A percentile compares a stretch with the other conserved stretches of the same genome.
Evolutionary conservation across 2,113 vertebrate genomes (phyloP).

Genomic region (Cercopithecus mona): DNA sequence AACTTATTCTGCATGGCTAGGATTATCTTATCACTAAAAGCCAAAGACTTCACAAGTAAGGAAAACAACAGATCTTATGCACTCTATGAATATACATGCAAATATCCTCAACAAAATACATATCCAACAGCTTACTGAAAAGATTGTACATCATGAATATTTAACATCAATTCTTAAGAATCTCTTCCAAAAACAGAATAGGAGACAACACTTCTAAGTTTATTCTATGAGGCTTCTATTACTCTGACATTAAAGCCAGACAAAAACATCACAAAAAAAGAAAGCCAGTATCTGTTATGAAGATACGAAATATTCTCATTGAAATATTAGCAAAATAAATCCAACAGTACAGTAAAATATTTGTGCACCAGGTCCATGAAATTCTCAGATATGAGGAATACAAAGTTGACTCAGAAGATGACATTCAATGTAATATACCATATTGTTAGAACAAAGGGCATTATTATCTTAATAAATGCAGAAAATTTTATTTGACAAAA

Average conservation of each 20-base stretch:
- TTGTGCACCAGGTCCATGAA: not conserved
- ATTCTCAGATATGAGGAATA: not conserved
- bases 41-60: not conserved
- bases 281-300: not conserved
- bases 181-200: not conserved
- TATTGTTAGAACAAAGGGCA: not conserved
- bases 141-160: not conserved
- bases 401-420: not conserved
- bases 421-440: not conserved
- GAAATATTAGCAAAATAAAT: not conserved
- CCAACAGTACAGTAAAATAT: not conserved
- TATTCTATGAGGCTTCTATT: not conserved
- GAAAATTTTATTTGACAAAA: not conserved
- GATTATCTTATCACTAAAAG: not conserved
- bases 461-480: not conserved
- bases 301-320: not conserved
- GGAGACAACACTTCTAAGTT: not conserved
- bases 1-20: not conserved
- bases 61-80: not conserved
- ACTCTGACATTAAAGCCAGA: not conserved
- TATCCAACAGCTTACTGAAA: not conserved
- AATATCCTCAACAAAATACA: not conserved
- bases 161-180: not conserved
- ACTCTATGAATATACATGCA: not conserved
- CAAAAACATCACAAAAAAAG: not conserved